Evolutionary conservation across 2,888 invertebrate genomes (phyloP), one percentile per base, ranked within the genome.

Genomic region (Netelia inedita): DNA sequence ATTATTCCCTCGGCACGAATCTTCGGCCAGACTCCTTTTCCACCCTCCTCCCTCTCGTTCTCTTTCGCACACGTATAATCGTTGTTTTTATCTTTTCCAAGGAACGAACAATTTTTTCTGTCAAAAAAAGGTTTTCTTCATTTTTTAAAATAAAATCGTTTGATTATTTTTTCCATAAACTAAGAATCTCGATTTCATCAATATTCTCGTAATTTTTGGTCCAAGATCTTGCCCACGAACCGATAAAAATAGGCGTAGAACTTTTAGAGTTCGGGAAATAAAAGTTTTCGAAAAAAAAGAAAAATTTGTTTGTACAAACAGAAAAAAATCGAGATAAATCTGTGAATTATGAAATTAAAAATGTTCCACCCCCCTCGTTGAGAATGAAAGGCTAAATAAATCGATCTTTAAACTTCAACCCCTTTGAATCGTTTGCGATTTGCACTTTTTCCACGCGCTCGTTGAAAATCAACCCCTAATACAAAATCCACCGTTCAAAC

Each of bases 1-100:
- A 68, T 68, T 35, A 59, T 68, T 68, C 46, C 59, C 53, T 21
- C 68, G n/a, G 11, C 35, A 61, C 16, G 50, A 50, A 69, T 53
- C 41, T 50, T 14, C 19, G 16, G 43, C 55, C 65, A 55, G 41
- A 65, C 55, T 35, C 35, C 35, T 35, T 35, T 63, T 46, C 43
- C 21, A 65, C 41, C 65, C 43, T 14, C 14, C 8, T 53, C 53
- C 8, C 53, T 35, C 35, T 8, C 35, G 35, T 35, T 35, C 35
- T 35, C 35, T 6, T 35, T 8, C 35, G 1, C 1, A 6, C 8
- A 0, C 6, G 1, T 35, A 6, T 5, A 35, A 35, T 6, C 35
- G 1, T 35, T 35, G 5, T 8, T 35, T 6, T 35, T 35, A 5
- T 3, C 35, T 28, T 28, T 28, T 28, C 35, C 35, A 35, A 35